Evolutionary conservation across 2,113 vertebrate genomes (phyloP), one percentile per base, ranked within the genome.

Genomic region (Prunella fulvescens): DNA sequence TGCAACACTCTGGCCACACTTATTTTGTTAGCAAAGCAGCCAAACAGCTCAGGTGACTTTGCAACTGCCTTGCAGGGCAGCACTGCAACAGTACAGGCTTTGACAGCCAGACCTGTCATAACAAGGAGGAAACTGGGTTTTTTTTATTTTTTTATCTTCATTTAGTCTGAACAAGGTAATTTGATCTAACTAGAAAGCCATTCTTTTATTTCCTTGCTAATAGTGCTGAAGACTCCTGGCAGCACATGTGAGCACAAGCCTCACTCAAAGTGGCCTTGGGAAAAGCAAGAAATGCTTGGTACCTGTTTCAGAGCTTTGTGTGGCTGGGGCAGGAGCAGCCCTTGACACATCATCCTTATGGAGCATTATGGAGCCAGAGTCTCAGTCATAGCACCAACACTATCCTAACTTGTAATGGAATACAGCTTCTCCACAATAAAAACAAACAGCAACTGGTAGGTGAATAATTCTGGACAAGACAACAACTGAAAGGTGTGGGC

Each of bases 81-180:
- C 48, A 35, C 39, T 20, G 44, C 47, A 71, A 60, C 37, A 66
- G 25, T 50, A 44, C 1, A 0, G 18, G 57, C 60, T 92, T 81
- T 93, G 80, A 81, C 81, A 94, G 74, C 67, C 86, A 86, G 69
- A 82, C 48, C 33, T 87, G 70, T 29, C 51, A 39, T 14, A 70
- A 87, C 73, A 67, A 67, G 84, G 84, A 73, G 56, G 54, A 70
- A 48, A 69, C 10, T 33, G 56, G 11, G 58, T 53, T 65, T 40
- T 16, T 9, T 12, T 28, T 60, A 10, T 12, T 19, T 37, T 33
- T n/a, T 37, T 19, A 80, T 31, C 71, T 86, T 86, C 48, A 88
- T 88, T 93, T 96, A 77, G 77, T 79, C 81, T 58, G 94, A 95
- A 87, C 28, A 35, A 90, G 45, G 95, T 91, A 96, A 98, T 60